Evolutionary conservation across 2,797 vertebrate genomes (phyloP).

Genomic region (Potorous gilbertii): DNA sequence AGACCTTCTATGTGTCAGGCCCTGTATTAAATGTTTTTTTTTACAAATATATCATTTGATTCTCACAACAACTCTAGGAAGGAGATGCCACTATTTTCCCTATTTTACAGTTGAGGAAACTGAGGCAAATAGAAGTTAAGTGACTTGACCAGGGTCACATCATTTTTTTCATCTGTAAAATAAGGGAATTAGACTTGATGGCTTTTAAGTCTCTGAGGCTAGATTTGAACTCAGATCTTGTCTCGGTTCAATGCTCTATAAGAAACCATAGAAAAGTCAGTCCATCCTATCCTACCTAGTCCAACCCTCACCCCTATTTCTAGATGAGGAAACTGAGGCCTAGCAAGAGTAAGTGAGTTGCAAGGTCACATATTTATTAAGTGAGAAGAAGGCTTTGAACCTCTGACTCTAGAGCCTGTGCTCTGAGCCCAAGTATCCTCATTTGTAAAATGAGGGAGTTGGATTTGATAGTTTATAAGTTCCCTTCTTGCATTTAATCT

Average conservation of each 20-base stretch:
- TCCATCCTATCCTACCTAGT: not conserved
- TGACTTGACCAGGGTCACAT: not conserved
- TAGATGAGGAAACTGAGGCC: not conserved
- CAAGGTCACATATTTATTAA: not conserved
- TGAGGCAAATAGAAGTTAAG: not conserved
- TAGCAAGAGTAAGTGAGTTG: not conserved
- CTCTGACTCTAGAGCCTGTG: not conserved
- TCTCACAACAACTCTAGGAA: not conserved
- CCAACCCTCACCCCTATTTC: not conserved
- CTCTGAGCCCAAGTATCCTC: not conserved
- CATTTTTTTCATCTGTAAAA: not conserved
- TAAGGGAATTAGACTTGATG: not conserved
- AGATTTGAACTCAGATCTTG: not conserved
- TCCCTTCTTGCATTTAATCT: not conserved
- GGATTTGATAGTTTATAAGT: not conserved
- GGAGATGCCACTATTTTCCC: not conserved
- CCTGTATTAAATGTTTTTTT: not conserved
- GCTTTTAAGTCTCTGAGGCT: not conserved
- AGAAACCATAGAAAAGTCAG: not conserved
- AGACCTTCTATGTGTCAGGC: rapidly evolving
- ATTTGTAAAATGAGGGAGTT: not conserved
- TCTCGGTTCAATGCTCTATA: not conserved
- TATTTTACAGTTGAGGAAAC: not conserved
- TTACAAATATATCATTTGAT: not conserved
- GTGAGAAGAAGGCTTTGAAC: not conserved